Percentiles rank a stretch among this genome's conserved stretches.
Evolutionary conservation across 2,113 vertebrate species (phyloP).

Genomic region (Leptobrachium leishanense): DNA sequence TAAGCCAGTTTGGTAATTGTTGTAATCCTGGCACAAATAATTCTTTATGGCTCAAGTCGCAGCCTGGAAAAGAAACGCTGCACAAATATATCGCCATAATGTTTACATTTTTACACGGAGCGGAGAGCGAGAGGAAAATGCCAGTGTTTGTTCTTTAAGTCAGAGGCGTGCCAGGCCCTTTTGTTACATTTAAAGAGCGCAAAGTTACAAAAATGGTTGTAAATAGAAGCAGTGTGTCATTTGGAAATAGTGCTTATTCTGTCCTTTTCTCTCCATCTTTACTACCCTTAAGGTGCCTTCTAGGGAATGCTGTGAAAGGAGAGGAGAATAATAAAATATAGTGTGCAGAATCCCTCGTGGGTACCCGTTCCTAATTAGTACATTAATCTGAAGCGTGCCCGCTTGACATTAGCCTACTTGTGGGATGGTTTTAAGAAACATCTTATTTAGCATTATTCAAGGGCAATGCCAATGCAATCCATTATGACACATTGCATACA

Average conservation of each 20-base stretch:
- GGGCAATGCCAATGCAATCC: neutral
- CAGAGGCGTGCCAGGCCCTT: too few species aligned
- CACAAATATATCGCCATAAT: neutral
- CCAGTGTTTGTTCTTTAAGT: too few species aligned
- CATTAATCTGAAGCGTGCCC: neutral
- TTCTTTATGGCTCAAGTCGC: neutral
- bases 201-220: neutral
- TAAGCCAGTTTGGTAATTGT: neutral
- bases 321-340: neutral
- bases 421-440: neutral
- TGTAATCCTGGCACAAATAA: neutral
- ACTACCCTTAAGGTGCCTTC: neutral
- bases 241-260: neutral
- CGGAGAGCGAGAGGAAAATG: too few species aligned
- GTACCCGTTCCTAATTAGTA: neutral
- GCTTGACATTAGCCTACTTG: neutral
- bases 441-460: neutral
- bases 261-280: neutral
- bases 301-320: neutral
- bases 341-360: neutral
- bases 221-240: neutral
- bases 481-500: neutral
- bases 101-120: too few species aligned
- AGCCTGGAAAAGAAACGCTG: neutral
- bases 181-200: too few species aligned